Percentiles rank a stretch among this genome's conserved stretches.
Evolutionary conservation across 1,140 invertebrate species (phyloP).

Genomic region (Augochlora pura): DNA sequence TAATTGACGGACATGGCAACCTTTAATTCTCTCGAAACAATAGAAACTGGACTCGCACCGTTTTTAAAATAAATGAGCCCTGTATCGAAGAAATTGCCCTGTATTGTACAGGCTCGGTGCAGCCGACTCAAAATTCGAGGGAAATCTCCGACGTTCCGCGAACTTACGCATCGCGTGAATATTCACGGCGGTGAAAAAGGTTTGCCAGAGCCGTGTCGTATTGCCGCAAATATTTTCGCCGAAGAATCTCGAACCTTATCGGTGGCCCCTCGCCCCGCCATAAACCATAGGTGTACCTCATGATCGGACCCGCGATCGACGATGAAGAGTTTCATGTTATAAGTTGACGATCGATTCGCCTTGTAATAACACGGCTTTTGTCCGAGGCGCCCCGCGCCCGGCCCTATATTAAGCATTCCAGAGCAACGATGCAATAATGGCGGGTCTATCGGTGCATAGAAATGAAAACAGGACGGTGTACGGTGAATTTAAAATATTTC

Average conservation of each 20-base stretch:
- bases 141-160: not conserved
- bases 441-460: constrained; percentile 74
- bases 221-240: not conserved
- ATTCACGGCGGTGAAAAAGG: not conserved
- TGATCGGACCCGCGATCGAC: constrained; percentile 32
- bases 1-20: too few relatives aligned
- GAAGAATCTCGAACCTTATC: constrained; percentile 15
- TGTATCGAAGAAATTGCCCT: not conserved
- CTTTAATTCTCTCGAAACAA: too few relatives aligned
- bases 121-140: not conserved
- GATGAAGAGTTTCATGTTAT: constrained; percentile 66
- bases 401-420: constrained; percentile 78
- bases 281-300: constrained; percentile 40
- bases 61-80: too few relatives aligned
- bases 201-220: not conserved
- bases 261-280: too few relatives aligned
- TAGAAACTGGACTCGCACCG: too few relatives aligned
- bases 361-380: constrained; percentile 74
- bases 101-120: not conserved
- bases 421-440: constrained; percentile 73
- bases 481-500: constrained; percentile 73
- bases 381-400: constrained; percentile 56
- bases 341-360: constrained; percentile 72
- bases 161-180: not conserved
- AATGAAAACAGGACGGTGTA: constrained; percentile 69